Evolutionary conservation across 2,888 invertebrate genomes (phyloP), one percentile per base, ranked within the genome.

Genomic region (Macroteleia sp.): DNA sequence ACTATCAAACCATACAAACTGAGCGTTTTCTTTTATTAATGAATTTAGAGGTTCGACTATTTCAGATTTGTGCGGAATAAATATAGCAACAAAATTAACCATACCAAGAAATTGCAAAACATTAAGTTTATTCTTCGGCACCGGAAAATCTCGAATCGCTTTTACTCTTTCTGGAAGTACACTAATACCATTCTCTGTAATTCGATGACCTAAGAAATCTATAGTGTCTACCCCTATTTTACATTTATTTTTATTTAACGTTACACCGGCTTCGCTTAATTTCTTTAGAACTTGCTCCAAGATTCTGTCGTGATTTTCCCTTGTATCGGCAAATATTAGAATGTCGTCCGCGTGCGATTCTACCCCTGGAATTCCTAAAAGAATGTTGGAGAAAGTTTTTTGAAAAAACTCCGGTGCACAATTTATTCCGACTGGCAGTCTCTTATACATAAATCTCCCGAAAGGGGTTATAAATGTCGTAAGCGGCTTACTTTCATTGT

Each of bases 181-280:
- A 16, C 32, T 44, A 16, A 83, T 67, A 28, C 79, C 83, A 16
- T 50, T 52, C 8, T 66, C 67, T 6, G 81, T 81, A 16, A 87
- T 70, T 10, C 66, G 59, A 62, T 86, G 79, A 5, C 87, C 87
- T 44, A 88, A 30, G 56, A 83, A 84, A 12, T 75, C 74, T 8
- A 87, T 41, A 59, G 77, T 42, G 10, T 56, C 50, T 1, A 77
- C 56, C 1, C 74, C 76, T 48, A 88, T 84, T 5, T 54, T 17
- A 76, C 87, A 88, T 71, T 89, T 88, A 1, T 80, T 48, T 67
- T 67, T 50, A 54, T 87, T 86, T 3, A 85, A 16, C 0, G 82
- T 84, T 25, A 84, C 59, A 1, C 42, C 42, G 8, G 9, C 42
- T 3, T 3, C 3, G 1, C 42, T 1, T 4, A 42, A 14, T 10